These are phyloP conservation scores for Platycnemis pennipes DNA, from an alignment of 2,888 invertebrate species.

Conservation along the genomic window DNA sequence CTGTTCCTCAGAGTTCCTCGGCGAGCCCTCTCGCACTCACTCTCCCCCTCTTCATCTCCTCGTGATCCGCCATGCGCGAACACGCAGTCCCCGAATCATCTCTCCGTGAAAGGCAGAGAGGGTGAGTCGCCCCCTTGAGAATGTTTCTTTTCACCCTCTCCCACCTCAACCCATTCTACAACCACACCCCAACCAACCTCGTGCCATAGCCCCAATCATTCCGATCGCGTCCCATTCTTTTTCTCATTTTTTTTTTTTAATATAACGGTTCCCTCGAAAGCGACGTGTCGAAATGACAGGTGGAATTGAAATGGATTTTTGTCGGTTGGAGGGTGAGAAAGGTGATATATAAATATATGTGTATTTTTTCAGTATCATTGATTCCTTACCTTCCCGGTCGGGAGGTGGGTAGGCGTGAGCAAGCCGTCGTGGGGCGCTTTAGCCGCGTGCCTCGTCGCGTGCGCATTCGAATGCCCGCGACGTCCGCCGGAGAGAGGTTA, in stretches of 20 bases:
- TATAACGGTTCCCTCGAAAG: slow-evolving; percentile 11
- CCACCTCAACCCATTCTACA: background rate
- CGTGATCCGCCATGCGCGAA: background rate
- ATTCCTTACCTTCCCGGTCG: background rate
- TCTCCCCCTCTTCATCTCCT: background rate
- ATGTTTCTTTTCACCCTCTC: background rate
- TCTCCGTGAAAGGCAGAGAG: background rate
- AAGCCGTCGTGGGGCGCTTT: background rate
- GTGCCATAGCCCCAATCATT: background rate
- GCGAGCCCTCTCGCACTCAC: background rate
- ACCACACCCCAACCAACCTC: background rate
- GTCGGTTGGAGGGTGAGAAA: background rate
- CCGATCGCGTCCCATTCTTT: background rate
- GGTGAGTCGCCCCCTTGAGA: background rate
- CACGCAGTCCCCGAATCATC: background rate
- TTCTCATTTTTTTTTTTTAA: background rate
- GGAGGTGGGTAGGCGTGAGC: no score
- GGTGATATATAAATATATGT: background rate
- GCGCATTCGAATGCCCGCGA: background rate
- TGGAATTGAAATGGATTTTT: background rate
- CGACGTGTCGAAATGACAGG: background rate
- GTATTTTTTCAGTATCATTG: background rate
- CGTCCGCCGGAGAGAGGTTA: background rate
- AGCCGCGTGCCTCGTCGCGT: background rate
- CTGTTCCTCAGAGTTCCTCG: background rate